Conservation (phyloP, 2,797 vertebrate genomes). For the Sebastes iracundus region DNA sequence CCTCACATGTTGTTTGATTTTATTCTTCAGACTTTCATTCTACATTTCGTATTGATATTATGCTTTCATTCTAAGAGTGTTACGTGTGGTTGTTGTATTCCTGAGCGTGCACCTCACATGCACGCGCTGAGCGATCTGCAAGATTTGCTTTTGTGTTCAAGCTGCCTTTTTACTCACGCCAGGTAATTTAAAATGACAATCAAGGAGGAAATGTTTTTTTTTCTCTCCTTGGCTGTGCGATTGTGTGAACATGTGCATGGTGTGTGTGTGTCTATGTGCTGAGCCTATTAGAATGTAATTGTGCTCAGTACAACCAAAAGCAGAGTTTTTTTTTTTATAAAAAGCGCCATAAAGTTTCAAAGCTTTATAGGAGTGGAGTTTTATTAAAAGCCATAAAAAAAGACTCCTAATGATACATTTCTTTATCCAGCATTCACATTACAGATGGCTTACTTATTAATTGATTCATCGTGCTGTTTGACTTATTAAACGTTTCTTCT, state of each 20-base stretch:
- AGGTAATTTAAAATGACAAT: conserved; percentile 44
- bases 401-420: conserved; percentile 58
- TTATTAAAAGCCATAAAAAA: conserved; percentile 70
- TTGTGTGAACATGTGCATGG: conserved; percentile 7
- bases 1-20: background rate
- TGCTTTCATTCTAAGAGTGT: background rate
- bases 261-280: background rate
- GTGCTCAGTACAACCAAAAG: conserved; percentile 38
- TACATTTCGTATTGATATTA: background rate
- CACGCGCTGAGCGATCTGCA: background rate
- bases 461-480: conserved; percentile 62
- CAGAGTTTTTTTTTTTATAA: conserved; percentile 43
- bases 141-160: conserved; percentile 8
- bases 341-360: conserved; percentile 64
- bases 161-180: conserved; percentile 8
- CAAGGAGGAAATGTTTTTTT: conserved; percentile 14
- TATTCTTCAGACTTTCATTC: background rate
- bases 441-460: conserved; percentile 67
- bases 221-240: background rate
- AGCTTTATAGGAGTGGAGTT: conserved; percentile 57
- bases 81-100: background rate
- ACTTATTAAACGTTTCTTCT: conserved; percentile 55
- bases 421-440: conserved; percentile 47
- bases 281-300: conserved; percentile 16
- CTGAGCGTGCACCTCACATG: background rate